Base-by-base conservation (phyloP, 2,888 invertebrate genomes). In the Acleris laterana region DNA sequence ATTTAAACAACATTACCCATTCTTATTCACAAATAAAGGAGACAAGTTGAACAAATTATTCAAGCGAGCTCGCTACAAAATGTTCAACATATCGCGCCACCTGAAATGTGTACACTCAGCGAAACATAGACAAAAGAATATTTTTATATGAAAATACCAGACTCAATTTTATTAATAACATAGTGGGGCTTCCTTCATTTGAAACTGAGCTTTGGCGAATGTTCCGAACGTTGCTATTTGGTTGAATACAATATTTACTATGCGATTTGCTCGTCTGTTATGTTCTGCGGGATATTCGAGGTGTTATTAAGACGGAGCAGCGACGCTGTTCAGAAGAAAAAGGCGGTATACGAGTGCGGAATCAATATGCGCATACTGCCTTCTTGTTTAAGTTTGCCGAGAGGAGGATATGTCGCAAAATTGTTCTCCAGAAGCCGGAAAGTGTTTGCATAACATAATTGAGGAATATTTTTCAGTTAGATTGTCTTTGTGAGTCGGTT, bases 101-200 rank as follows among this genome's bases (percentile, higher is more conserved):
- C 61, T 62, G 66, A 64, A 76, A 79, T 79, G 77, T 78, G 82
- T 83, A 81, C 80, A 80, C 78, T 77, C 78, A 70, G 71, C 58
- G 79, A 78, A 77, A 68, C 70, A 76, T 75, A 81, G 79, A 80
- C 80, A 80, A 77, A 79, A 75, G 78, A 80, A 82, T 80, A 78
- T 82, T 82, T 80, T 80, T 76, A 77, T 82, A 83, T 82, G 81
- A 81, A 78, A 76, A 80, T 81, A 81, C 79, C 80, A 78, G 68
- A 76, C 76, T 77, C 78, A 80, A 78, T 82, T 81, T 81, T 74
- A 77, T 78, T 82, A 82, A 80, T 81, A 82, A 78, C 73, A 72
- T 73, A 59, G 57, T 70, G 63, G 72, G 71, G 71, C 71, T 71
- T 63, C 70, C 71, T 25, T 62, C 71, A 69, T 32, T 9, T n/a